These are phyloP conservation scores for Notodonta dromedarius DNA, from an alignment of 2,888 invertebrate species.

Conservation along the genomic window DNA sequence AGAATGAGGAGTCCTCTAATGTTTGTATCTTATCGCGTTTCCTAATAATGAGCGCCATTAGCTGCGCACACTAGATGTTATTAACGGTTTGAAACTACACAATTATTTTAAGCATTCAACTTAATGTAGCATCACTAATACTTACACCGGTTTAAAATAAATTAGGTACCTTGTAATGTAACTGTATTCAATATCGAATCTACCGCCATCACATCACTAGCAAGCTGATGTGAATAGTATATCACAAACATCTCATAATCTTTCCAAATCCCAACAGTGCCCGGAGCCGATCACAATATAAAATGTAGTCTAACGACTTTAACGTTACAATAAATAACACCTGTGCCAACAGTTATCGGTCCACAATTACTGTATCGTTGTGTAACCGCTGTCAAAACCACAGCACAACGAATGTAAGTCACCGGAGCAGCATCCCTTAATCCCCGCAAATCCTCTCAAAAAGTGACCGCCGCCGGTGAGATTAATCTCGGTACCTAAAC, in stretches of 20 bases:
- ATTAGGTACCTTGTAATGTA: too few species aligned
- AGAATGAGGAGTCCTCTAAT: conserved; percentile 5
- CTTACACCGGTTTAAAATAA: too few species aligned
- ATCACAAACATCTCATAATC: too few species aligned
- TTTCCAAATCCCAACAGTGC: too few species aligned
- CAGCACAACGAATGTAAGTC: conserved; percentile 22
- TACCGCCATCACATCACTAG: too few species aligned
- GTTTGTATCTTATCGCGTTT: conserved; percentile 10
- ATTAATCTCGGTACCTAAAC: conserved; percentile 39
- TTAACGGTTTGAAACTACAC: too few species aligned
- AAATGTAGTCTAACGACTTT: not conserved
- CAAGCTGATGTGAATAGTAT: too few species aligned
- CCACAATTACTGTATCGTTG: too few species aligned
- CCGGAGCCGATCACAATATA: too few species aligned
- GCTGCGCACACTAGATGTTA: not conserved
- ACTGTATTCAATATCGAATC: too few species aligned
- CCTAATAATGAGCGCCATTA: conserved; percentile 8
- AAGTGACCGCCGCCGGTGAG: conserved; percentile 22
- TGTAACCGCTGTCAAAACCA: conserved; percentile 6
- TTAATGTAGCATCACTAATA: too few species aligned
- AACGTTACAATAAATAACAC: not conserved
- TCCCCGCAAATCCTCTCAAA: conserved; percentile 31
- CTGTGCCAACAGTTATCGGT: not conserved
- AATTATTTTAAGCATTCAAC: too few species aligned
- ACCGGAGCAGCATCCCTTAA: conserved; percentile 27